These are phyloP conservation scores for Gerris lacustris DNA, from an alignment of 2,888 invertebrate species.

Conservation along the genomic window DNA sequence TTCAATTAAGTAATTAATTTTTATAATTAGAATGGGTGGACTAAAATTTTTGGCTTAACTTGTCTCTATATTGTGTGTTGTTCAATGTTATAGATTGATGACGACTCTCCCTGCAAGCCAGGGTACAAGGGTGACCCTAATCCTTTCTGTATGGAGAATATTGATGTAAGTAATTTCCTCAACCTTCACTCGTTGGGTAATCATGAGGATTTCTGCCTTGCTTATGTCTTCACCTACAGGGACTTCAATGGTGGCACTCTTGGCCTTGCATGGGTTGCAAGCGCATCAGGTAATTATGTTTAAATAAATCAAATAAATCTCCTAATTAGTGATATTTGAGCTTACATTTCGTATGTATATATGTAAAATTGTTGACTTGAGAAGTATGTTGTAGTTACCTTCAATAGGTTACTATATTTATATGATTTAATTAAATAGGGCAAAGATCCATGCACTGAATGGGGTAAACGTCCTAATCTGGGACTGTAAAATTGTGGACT, in stretches of 20 bases:
- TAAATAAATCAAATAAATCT: too few relatives aligned
- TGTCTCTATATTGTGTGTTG: conserved; percentile 11
- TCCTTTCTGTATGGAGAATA: conserved; percentile 89
- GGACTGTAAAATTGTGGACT: too few relatives aligned
- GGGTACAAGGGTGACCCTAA: conserved; percentile 54
- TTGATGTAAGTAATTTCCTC: conserved; percentile 97
- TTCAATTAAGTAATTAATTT: conserved; percentile 12
- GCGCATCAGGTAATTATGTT: conserved; percentile 63
- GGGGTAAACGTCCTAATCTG: too few relatives aligned
- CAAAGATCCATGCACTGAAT: too few relatives aligned
- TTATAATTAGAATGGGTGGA: too few relatives aligned
- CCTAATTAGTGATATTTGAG: too few relatives aligned
- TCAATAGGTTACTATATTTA: too few relatives aligned
- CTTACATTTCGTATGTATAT: too few relatives aligned
- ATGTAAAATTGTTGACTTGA: too few relatives aligned
- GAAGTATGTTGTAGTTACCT: too few relatives aligned
- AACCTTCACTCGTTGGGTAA: conserved; percentile 94
- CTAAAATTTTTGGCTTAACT: too few relatives aligned
- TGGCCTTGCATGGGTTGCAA: conserved; percentile 98
- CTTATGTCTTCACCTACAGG: conserved; percentile 97
- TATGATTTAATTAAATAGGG: too few relatives aligned
- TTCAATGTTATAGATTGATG: conserved; percentile 66
- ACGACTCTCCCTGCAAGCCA: conserved; percentile 64
- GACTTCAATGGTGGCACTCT: conserved; percentile 97
- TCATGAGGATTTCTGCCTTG: conserved; percentile 96